Evolutionary conservation across 2,113 vertebrate genomes (phyloP).

Genomic region (Bufo bufo): DNA sequence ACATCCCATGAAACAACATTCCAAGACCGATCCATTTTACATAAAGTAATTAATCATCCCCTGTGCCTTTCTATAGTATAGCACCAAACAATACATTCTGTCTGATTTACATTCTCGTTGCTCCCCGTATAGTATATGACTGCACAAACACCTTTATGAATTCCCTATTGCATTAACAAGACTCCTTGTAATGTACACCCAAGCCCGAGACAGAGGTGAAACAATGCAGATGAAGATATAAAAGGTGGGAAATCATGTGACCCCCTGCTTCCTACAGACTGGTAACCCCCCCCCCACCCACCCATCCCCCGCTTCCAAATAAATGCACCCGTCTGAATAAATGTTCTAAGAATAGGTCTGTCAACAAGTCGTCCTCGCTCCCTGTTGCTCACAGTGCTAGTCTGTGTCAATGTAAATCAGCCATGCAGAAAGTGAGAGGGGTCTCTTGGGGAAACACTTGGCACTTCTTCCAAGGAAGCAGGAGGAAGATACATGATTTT

Average conservation of each 20-base stretch:
- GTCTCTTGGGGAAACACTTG: slow-evolving; percentile 50
- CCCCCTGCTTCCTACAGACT: not conserved
- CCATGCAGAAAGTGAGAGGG: slow-evolving; percentile 40
- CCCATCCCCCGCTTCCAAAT: slow-evolving; percentile 4
- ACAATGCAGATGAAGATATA: slow-evolving; percentile 11
- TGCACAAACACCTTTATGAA: slow-evolving; percentile 15
- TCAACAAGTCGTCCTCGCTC: slow-evolving; percentile 37
- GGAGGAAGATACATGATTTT: slow-evolving; percentile 56
- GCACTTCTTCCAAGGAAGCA: slow-evolving; percentile 48
- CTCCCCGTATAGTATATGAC: not conserved
- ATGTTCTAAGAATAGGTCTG: slow-evolving; percentile 49
- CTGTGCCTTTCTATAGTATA: not conserved
- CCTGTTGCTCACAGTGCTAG: slow-evolving; percentile 47
- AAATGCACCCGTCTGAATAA: slow-evolving; percentile 19
- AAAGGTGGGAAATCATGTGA: not conserved
- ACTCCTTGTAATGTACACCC: not conserved
- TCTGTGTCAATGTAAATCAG: slow-evolving; percentile 50
- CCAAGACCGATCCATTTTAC: not conserved
- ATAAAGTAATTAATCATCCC: slow-evolving; percentile 15
- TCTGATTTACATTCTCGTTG: slow-evolving; percentile 19
- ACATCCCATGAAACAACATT: not conserved
- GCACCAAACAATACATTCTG: not conserved
- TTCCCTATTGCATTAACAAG: slow-evolving; percentile 2
- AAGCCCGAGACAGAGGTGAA: not conserved
- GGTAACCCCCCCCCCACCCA: not conserved